Evolutionary conservation across 2,888 invertebrate species (phyloP), one percentile per base, ranked within the genome.

Genomic region (Arctia plantaginis): DNA sequence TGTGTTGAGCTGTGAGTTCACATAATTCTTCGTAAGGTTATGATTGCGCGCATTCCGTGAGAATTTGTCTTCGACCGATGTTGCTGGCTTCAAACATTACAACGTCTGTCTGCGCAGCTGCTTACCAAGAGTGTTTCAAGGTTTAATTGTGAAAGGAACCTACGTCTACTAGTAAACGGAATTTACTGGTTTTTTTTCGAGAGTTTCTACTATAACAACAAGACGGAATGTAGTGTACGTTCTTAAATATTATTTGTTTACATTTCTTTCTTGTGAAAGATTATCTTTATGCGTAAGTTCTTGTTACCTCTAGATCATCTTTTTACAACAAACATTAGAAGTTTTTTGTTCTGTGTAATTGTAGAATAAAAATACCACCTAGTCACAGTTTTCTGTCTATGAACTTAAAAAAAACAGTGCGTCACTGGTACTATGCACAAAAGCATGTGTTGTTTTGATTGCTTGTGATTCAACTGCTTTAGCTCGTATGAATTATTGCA

Each of bases 121-220:
- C 87, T 90, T 88, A 88, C 88, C 82, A 82, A 90, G 88, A 92
- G 87, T 67, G 81, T 88, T 90, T 93, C 94, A 93, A 93, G 94
- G 93, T 89, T 88, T 81, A 82, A 83, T 89, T 91, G 92, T 92
- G 93, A 93, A 93, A 91, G 93, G 92, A 88, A 89, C 83, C 82
- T 80, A 85, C 80, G 84, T 83, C 78, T 67, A 74, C 76, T 81
- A 80, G 74, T 80, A 86, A 77, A 81, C 74, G 71, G 76, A 83
- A 83, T 83, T 82, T 69, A 75, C 76, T 70, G 27, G 33, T 27
- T 76, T 73, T 74, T 75, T 44, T 71, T 71, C 4, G 39, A 39
- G 39, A 35, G 65, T 35, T 33, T 47, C 59, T 30, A 20, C 35
- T 23, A 15, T 69, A n/a, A 33, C 23, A 55, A 55, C 68, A 33